Base-by-base conservation (phyloP, 2,113 vertebrate species). In the Mola mola region DNA sequence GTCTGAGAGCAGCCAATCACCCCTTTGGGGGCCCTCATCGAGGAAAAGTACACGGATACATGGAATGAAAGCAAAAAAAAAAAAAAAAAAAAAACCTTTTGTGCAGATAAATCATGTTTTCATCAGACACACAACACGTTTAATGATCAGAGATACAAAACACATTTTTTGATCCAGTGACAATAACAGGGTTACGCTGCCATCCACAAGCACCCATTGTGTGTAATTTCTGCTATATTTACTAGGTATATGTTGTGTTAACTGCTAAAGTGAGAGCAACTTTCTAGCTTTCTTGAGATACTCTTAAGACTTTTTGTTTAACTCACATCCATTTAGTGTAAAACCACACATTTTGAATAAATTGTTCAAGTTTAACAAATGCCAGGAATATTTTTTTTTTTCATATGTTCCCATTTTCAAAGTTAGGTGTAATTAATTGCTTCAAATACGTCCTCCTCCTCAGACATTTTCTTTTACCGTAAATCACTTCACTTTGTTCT, bases 141-240 rank as follows among this genome's bases (percentile, higher is more conserved):
- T 88, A 87, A 83, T 88, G 67, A 69, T 81, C 50, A 72, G 46
- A 74, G 66, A 78, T 77, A 80, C 75, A 83, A 85, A 76, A 82
- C 70, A 79, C 58, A 64, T 26, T 37, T 51, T 53, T 52, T 53
- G 66, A 72, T 57, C 75, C 60, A 66, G 76, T 6, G 47, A 53
- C 15, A 63, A 33, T 25, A 66, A 72, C 47, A 70, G 55, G 76
- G 72, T 83, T 87, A 78, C 46, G 38, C 52, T 71, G 67, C 52
- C 73, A 37, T 47, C 47, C 21, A 49, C 29, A 21, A 57, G 44
- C 52, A 78, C 47, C 42, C 36, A 36, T n/a, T 34, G 53, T 52
- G 15, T n/a, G 21, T 50, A 3, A 38, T 29, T 44, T 26, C 22
- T 47, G 43, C 68, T 78, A 72, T 43, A n/a, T 40, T 34, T 34